Evolutionary conservation across 2,888 invertebrate species (phyloP).

Genomic region (Drosophila kuntzei): DNA sequence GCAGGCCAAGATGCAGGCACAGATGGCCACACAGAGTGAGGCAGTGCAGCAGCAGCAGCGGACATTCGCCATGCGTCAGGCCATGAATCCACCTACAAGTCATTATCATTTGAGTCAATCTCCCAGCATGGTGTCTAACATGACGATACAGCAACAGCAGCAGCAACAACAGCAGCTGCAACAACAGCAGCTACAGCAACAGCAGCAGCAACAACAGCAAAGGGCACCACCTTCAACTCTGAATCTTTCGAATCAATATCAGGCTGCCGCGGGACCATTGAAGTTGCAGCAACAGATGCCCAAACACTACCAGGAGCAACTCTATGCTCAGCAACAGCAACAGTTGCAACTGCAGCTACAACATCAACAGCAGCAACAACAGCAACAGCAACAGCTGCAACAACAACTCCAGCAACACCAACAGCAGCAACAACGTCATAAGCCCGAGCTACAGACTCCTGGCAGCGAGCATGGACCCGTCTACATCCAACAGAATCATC

Average conservation of each 20-base stretch:
- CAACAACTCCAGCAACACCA: conserved; percentile 72
- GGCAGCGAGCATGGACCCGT: conserved; percentile 85
- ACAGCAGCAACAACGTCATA: conserved; percentile 80
- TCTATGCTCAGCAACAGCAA: conserved; percentile 71
- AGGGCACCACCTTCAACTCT: conserved; percentile 84
- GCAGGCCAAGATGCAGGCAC: conserved; percentile 88
- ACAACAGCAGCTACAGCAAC: conserved; percentile 56
- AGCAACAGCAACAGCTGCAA: conserved; percentile 65
- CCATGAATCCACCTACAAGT: conserved; percentile 87
- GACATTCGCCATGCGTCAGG: conserved; percentile 88
- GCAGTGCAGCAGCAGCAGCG: conserved; percentile 89
- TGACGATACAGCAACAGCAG: conserved; percentile 73
- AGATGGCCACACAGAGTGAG: conserved; percentile 88
- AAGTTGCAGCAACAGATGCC: conserved; percentile 78
- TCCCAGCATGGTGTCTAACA: conserved; percentile 82
- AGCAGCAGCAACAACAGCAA: conserved; percentile 74
- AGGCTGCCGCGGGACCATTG: conserved; percentile 83
- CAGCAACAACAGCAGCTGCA: conserved; percentile 65
- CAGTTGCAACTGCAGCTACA: conserved; percentile 71
- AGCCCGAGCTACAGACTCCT: conserved; percentile 78
- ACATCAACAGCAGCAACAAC: conserved; percentile 69
- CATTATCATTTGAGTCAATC: conserved; percentile 85
- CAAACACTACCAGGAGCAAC: conserved; percentile 74
- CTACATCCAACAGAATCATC: conserved; percentile 85
- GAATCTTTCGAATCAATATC: conserved; percentile 84